Evolutionary conservation across 1,140 invertebrate genomes (phyloP).

Genomic region (Drosophila eugracilis): DNA sequence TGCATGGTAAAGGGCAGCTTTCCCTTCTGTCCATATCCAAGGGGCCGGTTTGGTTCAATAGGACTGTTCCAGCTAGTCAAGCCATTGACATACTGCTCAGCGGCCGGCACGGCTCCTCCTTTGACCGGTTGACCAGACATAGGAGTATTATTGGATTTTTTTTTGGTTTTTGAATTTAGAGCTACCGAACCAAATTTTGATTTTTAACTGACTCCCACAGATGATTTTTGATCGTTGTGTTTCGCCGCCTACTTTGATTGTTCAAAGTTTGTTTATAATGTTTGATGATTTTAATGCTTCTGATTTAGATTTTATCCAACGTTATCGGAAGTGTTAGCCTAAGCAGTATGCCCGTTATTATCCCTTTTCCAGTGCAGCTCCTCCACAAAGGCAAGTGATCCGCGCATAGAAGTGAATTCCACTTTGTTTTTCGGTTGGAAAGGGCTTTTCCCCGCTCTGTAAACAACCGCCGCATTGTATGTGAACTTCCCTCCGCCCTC

Average conservation of each 20-base stretch:
- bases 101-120: background rate
- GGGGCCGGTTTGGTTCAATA: background rate
- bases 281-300: no score
- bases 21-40: background rate
- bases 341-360: background rate
- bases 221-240: background rate
- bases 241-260: slow-evolving; percentile 5
- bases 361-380: background rate
- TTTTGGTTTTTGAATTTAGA: background rate
- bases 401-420: slow-evolving; percentile 56
- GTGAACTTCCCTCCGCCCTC: background rate
- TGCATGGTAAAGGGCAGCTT: background rate
- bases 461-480: slow-evolving; percentile 29
- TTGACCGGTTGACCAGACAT: background rate
- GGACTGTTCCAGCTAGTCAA: background rate
- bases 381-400: slow-evolving; percentile 37
- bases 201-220: background rate
- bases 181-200: background rate
- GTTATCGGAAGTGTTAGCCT: no score
- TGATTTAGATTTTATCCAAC: no score
- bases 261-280: background rate
- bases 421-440: slow-evolving; percentile 26
- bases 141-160: background rate
- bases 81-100: background rate
- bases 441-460: background rate